These are phyloP conservation scores for Virgularia gustaviana DNA, from an alignment of 92 coral and sea anemone genomes.

Conservation along the genomic window DNA sequence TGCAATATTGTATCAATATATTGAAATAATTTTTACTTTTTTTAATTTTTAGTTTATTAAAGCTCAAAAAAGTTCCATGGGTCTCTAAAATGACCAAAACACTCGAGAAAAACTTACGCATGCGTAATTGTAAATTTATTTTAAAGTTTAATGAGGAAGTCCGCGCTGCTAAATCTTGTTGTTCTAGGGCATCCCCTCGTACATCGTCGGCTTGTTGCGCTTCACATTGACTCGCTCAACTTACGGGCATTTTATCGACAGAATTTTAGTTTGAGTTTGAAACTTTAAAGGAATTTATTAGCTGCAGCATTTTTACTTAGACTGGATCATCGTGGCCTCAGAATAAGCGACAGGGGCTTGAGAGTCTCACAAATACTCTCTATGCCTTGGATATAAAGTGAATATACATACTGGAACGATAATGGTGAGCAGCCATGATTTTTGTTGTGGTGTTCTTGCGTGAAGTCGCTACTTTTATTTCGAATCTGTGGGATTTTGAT, in stretches of 20 bases:
- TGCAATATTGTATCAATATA: too few relatives aligned
- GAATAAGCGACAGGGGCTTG: conserved; percentile 40
- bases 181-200: conserved; percentile 99
- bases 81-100: not conserved
- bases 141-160: conserved; percentile 38
- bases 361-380: conserved; percentile 38
- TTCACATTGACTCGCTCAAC: conserved; percentile 70
- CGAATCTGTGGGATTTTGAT: conserved; percentile 1
- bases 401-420: conserved; percentile 70
- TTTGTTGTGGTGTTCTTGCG: conserved; percentile 82
- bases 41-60: too few relatives aligned
- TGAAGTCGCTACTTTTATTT: conserved; percentile 20
- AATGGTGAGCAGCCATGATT: conserved; percentile 99
- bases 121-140: conserved; percentile 19
- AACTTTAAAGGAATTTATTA: conserved; percentile 30
- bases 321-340: conserved; percentile 42
- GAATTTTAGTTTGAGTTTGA: conserved; percentile 23
- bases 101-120: conserved; percentile 2
- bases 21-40: too few relatives aligned
- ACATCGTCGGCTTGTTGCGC: conserved; percentile 99
- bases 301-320: conserved; percentile 12
- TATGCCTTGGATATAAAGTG: conserved; percentile 34
- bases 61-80: too few relatives aligned
- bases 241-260: conserved; percentile 40
- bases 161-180: conserved; percentile 44